Conservation (phyloP, 2,797 vertebrate genomes). For the Simalia tracyae region DNA sequence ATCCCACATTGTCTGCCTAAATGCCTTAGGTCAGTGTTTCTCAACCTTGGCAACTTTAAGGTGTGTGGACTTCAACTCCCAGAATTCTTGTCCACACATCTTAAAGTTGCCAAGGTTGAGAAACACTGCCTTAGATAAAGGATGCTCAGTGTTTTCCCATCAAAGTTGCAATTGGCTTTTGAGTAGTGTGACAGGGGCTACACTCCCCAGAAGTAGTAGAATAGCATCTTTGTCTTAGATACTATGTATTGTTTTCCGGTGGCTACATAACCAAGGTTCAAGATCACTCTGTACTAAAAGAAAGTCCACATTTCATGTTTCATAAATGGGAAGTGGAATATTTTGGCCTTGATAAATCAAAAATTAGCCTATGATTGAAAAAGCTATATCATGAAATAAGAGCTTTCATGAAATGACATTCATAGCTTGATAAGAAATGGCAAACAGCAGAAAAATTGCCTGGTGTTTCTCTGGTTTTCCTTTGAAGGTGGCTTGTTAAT, state of each 20-base stretch:
- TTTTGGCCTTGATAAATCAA: background rate
- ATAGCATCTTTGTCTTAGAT: background rate
- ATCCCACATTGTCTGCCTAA: background rate
- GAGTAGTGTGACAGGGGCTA: too few relatives aligned
- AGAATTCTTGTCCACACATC: too few relatives aligned
- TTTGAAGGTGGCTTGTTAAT: background rate
- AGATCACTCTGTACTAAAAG: background rate
- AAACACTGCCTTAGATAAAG: background rate
- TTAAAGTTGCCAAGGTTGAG: too few relatives aligned
- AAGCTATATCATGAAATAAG: background rate
- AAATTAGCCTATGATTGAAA: background rate
- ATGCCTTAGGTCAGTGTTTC: background rate
- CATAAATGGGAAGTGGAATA: background rate
- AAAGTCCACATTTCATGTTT: background rate
- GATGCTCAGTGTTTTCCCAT: background rate
- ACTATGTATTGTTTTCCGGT: background rate
- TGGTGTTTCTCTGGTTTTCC: background rate
- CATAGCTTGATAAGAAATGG: background rate
- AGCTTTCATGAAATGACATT: background rate
- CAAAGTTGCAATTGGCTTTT: background rate
- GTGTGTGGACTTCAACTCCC: too few relatives aligned
- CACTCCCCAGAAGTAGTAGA: background rate
- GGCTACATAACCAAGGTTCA: background rate
- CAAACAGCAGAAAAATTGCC: background rate
- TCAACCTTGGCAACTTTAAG: too few relatives aligned